phyloP scores from a whole-genome alignment of 2,797 vertebrate genomes.

The Sebastes jordani region DNA sequence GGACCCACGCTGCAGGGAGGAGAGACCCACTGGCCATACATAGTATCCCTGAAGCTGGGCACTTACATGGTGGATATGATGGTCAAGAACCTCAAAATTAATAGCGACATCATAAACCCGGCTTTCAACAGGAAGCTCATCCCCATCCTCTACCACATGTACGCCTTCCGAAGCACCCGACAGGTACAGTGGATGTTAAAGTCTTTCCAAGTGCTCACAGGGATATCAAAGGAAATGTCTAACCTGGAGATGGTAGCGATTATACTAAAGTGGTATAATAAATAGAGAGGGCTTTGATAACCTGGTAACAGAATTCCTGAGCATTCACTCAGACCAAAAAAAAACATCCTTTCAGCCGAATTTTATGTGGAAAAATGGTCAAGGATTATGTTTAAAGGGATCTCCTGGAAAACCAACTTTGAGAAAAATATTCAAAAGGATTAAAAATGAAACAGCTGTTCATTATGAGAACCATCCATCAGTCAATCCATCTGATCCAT shows the following conservation, averaged over 20 bases:
- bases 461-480: background rate
- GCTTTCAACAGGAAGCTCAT: slow-evolving; percentile 74
- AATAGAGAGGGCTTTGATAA: background rate
- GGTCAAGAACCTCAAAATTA: slow-evolving; percentile 86
- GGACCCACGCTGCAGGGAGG: slow-evolving; percentile 75
- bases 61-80: slow-evolving; percentile 89
- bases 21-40: slow-evolving; percentile 82
- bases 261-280: background rate
- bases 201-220: background rate
- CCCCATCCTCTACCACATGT: slow-evolving; percentile 94
- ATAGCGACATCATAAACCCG: slow-evolving; percentile 76
- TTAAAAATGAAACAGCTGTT: background rate
- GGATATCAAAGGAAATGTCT: background rate
- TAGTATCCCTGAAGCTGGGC: slow-evolving; percentile 86
- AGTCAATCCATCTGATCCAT: background rate
- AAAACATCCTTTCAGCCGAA: slow-evolving; percentile 14
- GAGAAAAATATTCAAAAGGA: background rate
- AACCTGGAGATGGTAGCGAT: background rate
- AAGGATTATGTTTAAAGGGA: background rate
- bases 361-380: background rate
- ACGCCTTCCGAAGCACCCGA: slow-evolving; percentile 88
- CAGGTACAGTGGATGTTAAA: slow-evolving; percentile 81
- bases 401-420: slow-evolving; percentile 5
- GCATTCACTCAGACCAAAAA: background rate
- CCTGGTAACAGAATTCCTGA: slow-evolving; percentile 25